These are phyloP conservation scores for Antennarius maculatus DNA, from an alignment of 2,797 vertebrate species.

Conservation along the genomic window DNA sequence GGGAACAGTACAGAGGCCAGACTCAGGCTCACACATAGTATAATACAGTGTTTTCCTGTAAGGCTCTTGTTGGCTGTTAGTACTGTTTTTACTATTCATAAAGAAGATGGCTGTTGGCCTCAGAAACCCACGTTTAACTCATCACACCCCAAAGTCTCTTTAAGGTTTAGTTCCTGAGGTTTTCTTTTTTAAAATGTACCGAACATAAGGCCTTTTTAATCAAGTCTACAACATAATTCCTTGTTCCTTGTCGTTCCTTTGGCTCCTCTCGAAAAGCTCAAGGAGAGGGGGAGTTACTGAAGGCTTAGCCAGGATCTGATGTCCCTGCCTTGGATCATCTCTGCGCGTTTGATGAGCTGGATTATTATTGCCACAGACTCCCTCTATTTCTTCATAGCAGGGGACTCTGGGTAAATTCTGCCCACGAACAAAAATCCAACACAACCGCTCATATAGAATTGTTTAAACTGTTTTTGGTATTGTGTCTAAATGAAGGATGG, in stretches of 20 bases:
- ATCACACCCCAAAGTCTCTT: constrained; percentile 23
- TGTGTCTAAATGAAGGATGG: constrained; percentile 20
- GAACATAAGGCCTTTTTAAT: constrained; percentile 59
- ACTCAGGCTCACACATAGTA: constrained; percentile 18
- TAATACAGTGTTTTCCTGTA: constrained; percentile 31
- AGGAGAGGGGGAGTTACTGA: constrained; percentile 45
- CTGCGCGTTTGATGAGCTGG: constrained; percentile 73
- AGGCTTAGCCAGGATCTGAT: constrained; percentile 76
- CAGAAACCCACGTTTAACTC: constrained; percentile 33
- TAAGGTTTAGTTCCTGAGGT: constrained; percentile 15
- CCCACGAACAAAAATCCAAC: constrained; percentile 30
- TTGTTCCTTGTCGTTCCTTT: constrained; percentile 52
- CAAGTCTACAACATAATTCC: constrained; percentile 64
- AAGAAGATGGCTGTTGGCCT: constrained; percentile 33
- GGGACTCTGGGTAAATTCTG: constrained; percentile 65
- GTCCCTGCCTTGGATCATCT: constrained; percentile 78
- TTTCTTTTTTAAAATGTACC: constrained; percentile 11
- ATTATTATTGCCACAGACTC: constrained; percentile 69
- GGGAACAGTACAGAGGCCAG: constrained; percentile 27
- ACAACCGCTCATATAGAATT: constrained; percentile 36
- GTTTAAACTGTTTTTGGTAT: neutral
- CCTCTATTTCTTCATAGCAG: constrained; percentile 62
- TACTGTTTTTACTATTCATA: constrained; percentile 36
- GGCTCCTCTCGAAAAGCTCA: constrained; percentile 48
- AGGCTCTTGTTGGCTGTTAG: constrained; percentile 54